Evolutionary conservation across 2,797 vertebrate genomes (phyloP).

Genomic region (Sphenodon punctatus): DNA sequence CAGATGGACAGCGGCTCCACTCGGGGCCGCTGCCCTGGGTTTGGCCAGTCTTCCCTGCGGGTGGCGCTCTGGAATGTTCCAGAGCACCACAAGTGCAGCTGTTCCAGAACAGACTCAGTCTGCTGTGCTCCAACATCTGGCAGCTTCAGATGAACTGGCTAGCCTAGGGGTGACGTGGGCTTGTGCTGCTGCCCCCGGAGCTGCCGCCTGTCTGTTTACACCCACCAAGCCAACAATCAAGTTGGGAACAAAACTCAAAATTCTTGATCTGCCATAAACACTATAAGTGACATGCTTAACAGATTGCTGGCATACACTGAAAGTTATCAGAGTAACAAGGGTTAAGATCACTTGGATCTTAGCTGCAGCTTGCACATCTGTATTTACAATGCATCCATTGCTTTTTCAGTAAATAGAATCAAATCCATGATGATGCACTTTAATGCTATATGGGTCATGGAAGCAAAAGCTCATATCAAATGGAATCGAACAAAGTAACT

Average conservation of each 20-base stretch:
- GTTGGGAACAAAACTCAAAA: neutral
- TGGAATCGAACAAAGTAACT: slow-evolving; percentile 14
- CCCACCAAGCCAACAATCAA: neutral
- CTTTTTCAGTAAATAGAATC: slow-evolving; percentile 27
- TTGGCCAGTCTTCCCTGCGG: no score
- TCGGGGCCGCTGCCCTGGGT: no score
- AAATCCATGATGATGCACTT: neutral
- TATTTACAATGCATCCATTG: slow-evolving; percentile 6
- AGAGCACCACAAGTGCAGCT: no score
- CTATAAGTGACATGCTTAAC: neutral
- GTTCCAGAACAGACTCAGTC: no score
- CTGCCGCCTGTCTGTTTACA: no score
- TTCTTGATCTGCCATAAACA: neutral
- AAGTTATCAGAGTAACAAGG: neutral
- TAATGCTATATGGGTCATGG: neutral
- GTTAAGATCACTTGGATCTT: neutral
- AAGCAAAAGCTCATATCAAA: slow-evolving; percentile 9
- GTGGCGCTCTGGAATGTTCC: no score
- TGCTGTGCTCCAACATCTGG: no score
- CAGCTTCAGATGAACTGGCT: no score
- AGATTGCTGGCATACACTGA: neutral
- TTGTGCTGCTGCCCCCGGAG: no score
- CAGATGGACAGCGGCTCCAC: no score
- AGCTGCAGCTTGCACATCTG: neutral
- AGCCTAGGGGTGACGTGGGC: no score